A percentile compares a stretch with the other conserved stretches of the same genome.
Evolutionary conservation across 2,797 vertebrate species (phyloP).

Genomic region (Onychomys arenicola): DNA sequence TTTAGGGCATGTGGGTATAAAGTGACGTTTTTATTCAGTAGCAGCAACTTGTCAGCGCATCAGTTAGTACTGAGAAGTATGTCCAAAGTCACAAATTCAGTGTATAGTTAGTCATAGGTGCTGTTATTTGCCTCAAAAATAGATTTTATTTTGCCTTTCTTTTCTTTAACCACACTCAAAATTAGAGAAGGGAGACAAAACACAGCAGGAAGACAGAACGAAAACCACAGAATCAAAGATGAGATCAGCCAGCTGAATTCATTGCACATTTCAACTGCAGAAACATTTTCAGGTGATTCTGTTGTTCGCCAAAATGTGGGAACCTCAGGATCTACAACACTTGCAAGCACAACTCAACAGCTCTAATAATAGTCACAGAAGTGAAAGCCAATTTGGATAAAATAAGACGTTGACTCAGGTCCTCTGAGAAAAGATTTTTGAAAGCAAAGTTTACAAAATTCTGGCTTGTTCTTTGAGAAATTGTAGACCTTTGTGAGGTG

Average conservation of each 20-base stretch:
- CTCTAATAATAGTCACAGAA: conserved; percentile 77
- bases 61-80: conserved; percentile 44
- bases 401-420: conserved; percentile 75
- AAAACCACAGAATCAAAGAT: conserved; percentile 33
- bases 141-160: conserved; percentile 46
- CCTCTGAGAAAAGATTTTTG: conserved; percentile 29
- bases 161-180: conserved; percentile 39
- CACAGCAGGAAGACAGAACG: conserved; percentile 59
- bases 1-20: conserved; percentile 18
- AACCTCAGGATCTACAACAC: conserved; percentile 75
- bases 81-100: conserved; percentile 53
- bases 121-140: conserved; percentile 54
- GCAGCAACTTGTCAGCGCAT: not conserved
- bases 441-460: conserved; percentile 65
- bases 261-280: conserved; percentile 48
- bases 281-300: conserved; percentile 78
- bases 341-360: conserved; percentile 67
- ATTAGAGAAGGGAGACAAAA: conserved; percentile 39
- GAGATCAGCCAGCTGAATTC: not conserved
- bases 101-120: conserved; percentile 47
- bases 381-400: conserved; percentile 74
- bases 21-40: conserved; percentile 36
- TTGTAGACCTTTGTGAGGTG: not conserved
- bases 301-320: conserved; percentile 74
- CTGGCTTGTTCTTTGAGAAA: conserved; percentile 44